Evolutionary conservation across 2,113 vertebrate genomes (phyloP), one percentile per base, ranked within the genome.

Genomic region (Urocynchramus pylzowi): DNA sequence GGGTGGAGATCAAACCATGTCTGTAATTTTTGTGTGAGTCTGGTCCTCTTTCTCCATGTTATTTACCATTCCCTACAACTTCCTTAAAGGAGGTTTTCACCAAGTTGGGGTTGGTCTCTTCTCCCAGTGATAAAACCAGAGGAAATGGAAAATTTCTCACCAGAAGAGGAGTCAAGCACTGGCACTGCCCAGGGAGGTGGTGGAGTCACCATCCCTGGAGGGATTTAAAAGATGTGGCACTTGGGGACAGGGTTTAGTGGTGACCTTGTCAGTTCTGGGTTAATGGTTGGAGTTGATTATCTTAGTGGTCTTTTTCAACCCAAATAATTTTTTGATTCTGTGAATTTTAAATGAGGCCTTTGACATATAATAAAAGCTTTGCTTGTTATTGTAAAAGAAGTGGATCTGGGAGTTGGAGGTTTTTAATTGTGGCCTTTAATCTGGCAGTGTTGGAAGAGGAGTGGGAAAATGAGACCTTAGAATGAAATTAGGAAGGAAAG

Each of bases 101-200:
- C 37, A 50, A 22, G 13, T 59, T 6, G 12, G 33, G 7, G 2
- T 33, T 0, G 0, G 33, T 81, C 28, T 59, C 37, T 81, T 65
- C 19, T 74, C 27, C 27, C 23, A 21, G 8, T 37, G 15, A 44
- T 35, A 57, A 65, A 22, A 65, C 3, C 37, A 52, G 33, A 67
- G 13, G 2, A 89, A 89, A 74, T 6, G 4, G 10, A 80, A 64
- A 57, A 37, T 39, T 45, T 52, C 13, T 28, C 39, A 39, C 27
- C 18, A 50, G 44, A 65, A 81, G 22, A 35, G 11, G 2, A 7
- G 35, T 13, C 27, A 65, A 28, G 10, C 15, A 37, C 27, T 31
- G 31, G 24, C 2, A 9, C 10, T 19, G 31, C 11, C 17, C 59
- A 50, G 67, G 21, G 26, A 47, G 13, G 21, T 42, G 31, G 11